Evolutionary conservation across 2,797 vertebrate species (phyloP).

Genomic region (Botia kubotai): DNA sequence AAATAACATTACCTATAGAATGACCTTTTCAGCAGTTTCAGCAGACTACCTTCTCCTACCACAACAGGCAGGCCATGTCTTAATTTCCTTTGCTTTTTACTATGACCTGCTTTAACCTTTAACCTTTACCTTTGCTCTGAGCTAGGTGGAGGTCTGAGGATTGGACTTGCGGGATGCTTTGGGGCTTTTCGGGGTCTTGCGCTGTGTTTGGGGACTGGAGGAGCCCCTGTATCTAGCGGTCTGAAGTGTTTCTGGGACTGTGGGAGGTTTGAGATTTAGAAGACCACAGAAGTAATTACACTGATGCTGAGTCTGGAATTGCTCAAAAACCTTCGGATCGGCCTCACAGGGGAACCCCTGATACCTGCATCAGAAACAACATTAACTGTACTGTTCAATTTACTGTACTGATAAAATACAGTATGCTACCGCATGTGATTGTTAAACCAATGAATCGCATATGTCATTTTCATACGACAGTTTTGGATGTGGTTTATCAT

Average conservation of each 20-base stretch:
- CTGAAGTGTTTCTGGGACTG: conserved; percentile 77
- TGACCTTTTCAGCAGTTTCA: not conserved
- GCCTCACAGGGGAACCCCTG: conserved; percentile 88
- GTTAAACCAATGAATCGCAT: not conserved
- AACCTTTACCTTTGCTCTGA: not conserved
- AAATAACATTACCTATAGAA: not conserved
- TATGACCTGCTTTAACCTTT: not conserved
- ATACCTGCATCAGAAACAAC: conserved; percentile 78
- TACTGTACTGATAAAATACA: no score
- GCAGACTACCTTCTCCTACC: not conserved
- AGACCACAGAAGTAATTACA: conserved; percentile 90
- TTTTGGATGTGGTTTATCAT: not conserved
- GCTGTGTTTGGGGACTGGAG: conserved; percentile 85
- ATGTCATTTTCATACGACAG: not conserved
- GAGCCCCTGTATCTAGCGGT: conserved; percentile 83
- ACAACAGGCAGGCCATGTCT: not conserved
- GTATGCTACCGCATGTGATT: not conserved
- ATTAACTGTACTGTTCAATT: not conserved
- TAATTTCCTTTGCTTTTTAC: not conserved
- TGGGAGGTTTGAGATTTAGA: conserved; percentile 82
- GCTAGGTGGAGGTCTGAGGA: conserved; percentile 26
- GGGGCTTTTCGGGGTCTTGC: conserved; percentile 73
- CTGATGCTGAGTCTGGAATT: conserved; percentile 82
- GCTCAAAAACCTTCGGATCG: conserved; percentile 85
- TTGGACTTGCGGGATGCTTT: conserved; percentile 73